Percentiles rank a stretch among this genome's conserved stretches.
These are phyloP conservation scores for Aselliscus stoliczkanus DNA, from an alignment of 2,797 vertebrate species.

Conservation along the genomic window DNA sequence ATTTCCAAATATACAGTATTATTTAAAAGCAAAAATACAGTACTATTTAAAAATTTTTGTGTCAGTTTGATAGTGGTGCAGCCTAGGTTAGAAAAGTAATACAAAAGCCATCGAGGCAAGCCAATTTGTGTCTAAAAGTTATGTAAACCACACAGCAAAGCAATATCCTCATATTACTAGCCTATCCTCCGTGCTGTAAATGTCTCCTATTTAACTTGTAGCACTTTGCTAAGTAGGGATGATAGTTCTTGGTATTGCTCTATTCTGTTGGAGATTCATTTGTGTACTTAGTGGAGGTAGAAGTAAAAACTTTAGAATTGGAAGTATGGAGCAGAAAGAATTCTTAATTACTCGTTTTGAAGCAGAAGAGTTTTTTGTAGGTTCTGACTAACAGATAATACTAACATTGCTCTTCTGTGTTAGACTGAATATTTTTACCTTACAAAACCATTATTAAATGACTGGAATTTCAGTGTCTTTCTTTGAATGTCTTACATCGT, in stretches of 20 bases:
- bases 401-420: background rate
- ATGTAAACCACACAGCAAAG: background rate
- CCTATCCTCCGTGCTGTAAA: background rate
- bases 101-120: background rate
- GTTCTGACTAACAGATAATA: background rate
- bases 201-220: background rate
- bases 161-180: background rate
- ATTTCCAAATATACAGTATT: background rate
- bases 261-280: background rate
- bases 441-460: background rate
- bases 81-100: background rate
- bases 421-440: conserved; percentile 21
- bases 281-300: background rate
- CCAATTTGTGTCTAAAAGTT: background rate
- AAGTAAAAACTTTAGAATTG: background rate
- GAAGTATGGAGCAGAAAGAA: background rate
- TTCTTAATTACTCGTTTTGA: background rate
- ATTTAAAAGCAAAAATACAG: background rate
- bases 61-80: background rate
- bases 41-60: background rate
- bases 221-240: background rate
- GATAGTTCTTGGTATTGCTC: background rate
- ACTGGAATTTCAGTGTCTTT: background rate
- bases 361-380: background rate
- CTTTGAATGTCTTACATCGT: conserved; percentile 20